Evolutionary conservation across 2,797 vertebrate genomes (phyloP).

Genomic region (Notolepis coatsorum): DNA sequence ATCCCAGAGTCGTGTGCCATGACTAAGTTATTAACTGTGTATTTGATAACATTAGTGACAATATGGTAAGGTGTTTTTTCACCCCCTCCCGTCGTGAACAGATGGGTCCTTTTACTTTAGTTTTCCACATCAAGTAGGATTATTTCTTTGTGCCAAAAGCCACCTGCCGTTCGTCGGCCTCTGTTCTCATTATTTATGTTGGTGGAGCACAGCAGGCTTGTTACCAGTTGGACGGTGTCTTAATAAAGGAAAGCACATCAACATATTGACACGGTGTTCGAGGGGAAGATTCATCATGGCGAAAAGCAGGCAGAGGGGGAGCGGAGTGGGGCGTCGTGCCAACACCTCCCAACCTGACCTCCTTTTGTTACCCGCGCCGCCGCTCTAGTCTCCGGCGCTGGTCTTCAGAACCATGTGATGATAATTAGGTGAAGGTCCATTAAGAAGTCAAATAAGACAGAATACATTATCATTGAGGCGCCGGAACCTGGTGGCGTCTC

Average conservation of each 20-base stretch:
- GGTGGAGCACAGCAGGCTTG: conserved; percentile 99
- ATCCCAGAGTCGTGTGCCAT: conserved; percentile 86
- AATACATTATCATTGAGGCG: conserved; percentile 96
- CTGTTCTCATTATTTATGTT: conserved; percentile 99
- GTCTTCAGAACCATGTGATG: conserved; percentile 89
- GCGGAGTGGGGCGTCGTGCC: conserved; percentile 78
- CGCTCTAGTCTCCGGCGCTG: conserved; percentile 79
- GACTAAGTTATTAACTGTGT: conserved; percentile 99
- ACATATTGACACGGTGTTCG: conserved; percentile 99
- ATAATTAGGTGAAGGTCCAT: conserved; percentile 96
- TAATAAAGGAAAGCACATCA: conserved; percentile 98
- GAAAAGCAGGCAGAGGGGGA: conserved; percentile 62
- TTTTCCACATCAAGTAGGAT: conserved; percentile 99
- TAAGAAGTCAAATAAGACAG: conserved; percentile 97
- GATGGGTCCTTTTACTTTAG: conserved; percentile 99
- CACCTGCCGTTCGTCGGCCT: conserved; percentile 98
- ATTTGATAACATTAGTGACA: conserved; percentile 99
- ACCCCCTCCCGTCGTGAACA: conserved; percentile 95
- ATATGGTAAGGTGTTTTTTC: conserved; percentile 99
- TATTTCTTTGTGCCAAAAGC: conserved; percentile 99
- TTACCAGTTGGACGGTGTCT: conserved; percentile 99
- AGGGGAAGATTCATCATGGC: conserved; percentile 90
- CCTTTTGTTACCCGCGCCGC: conserved; percentile 85
- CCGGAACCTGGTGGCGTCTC: conserved; percentile 64
- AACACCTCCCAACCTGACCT: conserved; percentile 84